Evolutionary conservation across 1,140 invertebrate species (phyloP).

Genomic region (Calycopis cecrops): DNA sequence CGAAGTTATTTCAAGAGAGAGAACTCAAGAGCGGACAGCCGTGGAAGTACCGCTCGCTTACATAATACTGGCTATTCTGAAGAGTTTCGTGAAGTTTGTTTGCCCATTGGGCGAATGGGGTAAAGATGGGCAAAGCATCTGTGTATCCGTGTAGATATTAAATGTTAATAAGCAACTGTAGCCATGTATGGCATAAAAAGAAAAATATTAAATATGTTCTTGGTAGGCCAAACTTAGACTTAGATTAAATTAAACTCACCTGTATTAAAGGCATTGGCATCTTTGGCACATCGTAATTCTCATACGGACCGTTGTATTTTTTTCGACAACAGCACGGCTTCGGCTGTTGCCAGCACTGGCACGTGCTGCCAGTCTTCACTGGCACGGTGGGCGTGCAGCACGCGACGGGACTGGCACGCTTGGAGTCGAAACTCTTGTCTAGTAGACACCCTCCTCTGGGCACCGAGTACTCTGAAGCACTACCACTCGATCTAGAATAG

Average conservation of each 20-base stretch:
- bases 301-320: slow-evolving; percentile 77
- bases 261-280: slow-evolving; percentile 77
- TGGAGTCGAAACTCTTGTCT: slow-evolving; percentile 64
- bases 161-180: neutral
- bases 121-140: no score
- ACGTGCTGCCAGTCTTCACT: slow-evolving; percentile 46
- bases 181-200: no score
- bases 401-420: slow-evolving; percentile 54
- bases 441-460: slow-evolving; percentile 49
- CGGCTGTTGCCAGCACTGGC: slow-evolving; percentile 57
- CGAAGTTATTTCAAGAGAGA: no score
- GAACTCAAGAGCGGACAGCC: no score
- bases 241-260: slow-evolving; percentile 38
- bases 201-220: no score
- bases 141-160: no score
- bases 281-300: slow-evolving; percentile 87
- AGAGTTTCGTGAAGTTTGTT: no score
- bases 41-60: no score
- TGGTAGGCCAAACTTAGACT: no score
- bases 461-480: slow-evolving; percentile 75
- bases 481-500: slow-evolving; percentile 74
- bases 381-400: slow-evolving; percentile 62
- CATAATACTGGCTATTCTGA: no score
- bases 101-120: no score
- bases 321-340: slow-evolving; percentile 60